phyloP scores from a whole-genome alignment of 2,888 invertebrate genomes.

The Strigamia maritima region DNA sequence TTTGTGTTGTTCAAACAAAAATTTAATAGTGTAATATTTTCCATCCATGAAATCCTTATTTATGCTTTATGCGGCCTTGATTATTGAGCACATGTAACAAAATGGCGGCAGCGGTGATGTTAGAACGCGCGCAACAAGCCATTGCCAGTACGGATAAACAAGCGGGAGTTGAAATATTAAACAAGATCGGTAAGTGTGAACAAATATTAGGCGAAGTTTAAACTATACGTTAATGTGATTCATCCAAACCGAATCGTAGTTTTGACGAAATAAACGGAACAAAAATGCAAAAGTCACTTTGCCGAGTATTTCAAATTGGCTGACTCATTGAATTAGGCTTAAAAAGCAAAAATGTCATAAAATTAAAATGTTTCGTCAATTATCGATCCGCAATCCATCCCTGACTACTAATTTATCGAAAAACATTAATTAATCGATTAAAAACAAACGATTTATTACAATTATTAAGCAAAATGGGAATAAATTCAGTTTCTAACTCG shows the following conservation, averaged over 20 bases:
- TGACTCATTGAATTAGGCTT: constrained; percentile 39
- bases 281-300: background rate
- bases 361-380: background rate
- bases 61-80: background rate
- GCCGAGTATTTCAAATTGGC: constrained; percentile 40
- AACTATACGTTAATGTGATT: background rate
- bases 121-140: constrained; percentile 38
- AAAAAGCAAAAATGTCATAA: background rate
- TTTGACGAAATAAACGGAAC: background rate
- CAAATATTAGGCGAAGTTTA: background rate
- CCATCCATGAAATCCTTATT: no score
- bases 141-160: constrained; percentile 38
- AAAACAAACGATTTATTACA: no score
- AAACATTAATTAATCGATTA: no score
- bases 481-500: no score
- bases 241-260: background rate
- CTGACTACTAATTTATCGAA: no score
- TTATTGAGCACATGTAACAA: constrained; percentile 36
- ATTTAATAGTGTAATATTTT: no score
- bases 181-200: constrained; percentile 39
- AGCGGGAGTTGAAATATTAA: constrained; percentile 38
- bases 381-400: no score
- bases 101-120: constrained; percentile 39
- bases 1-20: no score
- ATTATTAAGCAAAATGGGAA: no score